Evolutionary conservation across 2,113 vertebrate species (phyloP).

Genomic region (Larimichthys crocea): DNA sequence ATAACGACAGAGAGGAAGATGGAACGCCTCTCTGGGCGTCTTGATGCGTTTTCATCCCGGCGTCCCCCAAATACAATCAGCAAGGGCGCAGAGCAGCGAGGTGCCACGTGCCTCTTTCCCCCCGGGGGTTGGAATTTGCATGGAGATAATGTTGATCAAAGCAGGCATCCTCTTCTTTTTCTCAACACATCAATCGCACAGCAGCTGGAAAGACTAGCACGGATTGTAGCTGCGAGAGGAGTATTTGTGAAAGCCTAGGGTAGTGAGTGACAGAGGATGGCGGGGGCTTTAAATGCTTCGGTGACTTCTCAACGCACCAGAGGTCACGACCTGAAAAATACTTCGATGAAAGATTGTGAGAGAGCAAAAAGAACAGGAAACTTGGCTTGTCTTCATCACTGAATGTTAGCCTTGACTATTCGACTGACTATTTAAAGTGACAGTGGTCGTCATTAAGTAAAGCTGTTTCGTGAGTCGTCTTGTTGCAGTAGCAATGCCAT

Average conservation of each 20-base stretch:
- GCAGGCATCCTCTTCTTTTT: constrained; percentile 5
- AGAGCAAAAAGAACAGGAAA: neutral
- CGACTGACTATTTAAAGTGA: neutral
- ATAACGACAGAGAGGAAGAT: constrained; percentile 35
- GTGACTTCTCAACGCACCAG: neutral
- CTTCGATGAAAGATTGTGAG: neutral
- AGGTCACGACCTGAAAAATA: constrained; percentile 15
- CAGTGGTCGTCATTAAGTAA: too few relatives aligned
- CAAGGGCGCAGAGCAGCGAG: constrained; percentile 41
- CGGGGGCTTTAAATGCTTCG: neutral
- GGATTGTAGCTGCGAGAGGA: constrained; percentile 2
- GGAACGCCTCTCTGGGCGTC: constrained; percentile 40
- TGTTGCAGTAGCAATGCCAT: too few relatives aligned
- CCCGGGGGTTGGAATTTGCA: constrained; percentile 60
- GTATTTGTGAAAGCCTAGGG: constrained; percentile 15
- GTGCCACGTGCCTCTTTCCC: constrained; percentile 14
- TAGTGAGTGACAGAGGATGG: neutral
- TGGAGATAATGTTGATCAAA: constrained; percentile 64
- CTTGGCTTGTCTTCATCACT: neutral
- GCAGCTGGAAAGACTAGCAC: neutral
- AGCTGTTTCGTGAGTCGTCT: too few relatives aligned
- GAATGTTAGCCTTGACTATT: neutral
- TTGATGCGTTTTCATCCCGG: constrained; percentile 51
- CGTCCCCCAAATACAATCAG: constrained; percentile 62
- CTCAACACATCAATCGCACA: constrained; percentile 12